Percentiles rank a stretch among this genome's conserved stretches.
Evolutionary conservation across 2,797 vertebrate genomes (phyloP).

Genomic region (Rhodeus uyekii): DNA sequence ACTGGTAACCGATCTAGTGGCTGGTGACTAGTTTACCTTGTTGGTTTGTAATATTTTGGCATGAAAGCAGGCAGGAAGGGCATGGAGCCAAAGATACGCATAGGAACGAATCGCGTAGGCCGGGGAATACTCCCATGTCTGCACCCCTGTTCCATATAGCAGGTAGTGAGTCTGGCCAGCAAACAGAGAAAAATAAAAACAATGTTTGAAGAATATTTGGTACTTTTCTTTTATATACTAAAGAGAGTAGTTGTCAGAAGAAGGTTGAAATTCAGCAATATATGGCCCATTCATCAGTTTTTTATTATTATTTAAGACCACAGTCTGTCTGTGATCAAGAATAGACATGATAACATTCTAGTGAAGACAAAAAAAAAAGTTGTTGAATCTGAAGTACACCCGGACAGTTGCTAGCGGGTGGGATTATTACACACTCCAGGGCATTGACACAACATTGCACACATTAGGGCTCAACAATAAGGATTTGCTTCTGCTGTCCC

Average conservation of each 20-base stretch:
- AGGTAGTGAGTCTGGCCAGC: slow-evolving; percentile 90
- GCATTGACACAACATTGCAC: background rate
- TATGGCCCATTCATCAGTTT: background rate
- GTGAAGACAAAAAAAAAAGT: background rate
- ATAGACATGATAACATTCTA: background rate
- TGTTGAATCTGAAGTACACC: background rate
- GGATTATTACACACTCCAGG: background rate
- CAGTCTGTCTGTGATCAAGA: background rate
- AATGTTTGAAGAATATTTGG: background rate
- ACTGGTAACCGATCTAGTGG: background rate
- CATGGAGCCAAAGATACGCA: slow-evolving; percentile 94
- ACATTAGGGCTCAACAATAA: background rate
- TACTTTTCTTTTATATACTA: background rate
- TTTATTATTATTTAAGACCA: no score
- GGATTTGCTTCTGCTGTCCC: background rate
- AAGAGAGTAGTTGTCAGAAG: background rate
- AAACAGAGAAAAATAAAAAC: background rate
- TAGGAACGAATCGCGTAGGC: slow-evolving; percentile 95
- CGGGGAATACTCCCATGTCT: slow-evolving; percentile 99
- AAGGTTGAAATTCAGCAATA: background rate
- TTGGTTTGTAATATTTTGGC: slow-evolving; percentile 93
- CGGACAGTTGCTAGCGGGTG: background rate
- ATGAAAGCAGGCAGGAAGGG: slow-evolving; percentile 92
- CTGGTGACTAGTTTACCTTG: slow-evolving; percentile 79
- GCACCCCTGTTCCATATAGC: slow-evolving; percentile 94